phyloP scores from a whole-genome alignment of 2,797 vertebrate species.

The Poeciliopsis presidionis region DNA sequence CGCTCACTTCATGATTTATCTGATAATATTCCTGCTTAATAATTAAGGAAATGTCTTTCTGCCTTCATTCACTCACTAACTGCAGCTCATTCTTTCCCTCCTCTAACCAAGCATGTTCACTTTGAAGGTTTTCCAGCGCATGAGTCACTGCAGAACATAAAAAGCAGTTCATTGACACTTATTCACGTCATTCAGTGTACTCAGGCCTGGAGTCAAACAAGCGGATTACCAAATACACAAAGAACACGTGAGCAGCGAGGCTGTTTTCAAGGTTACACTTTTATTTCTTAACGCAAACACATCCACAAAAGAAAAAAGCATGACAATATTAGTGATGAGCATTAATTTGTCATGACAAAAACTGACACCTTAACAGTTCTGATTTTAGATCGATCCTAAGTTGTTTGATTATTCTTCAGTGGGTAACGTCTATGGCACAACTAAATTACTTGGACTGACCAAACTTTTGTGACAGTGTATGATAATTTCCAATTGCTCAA shows the following conservation, averaged over 20 bases:
- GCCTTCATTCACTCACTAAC: slow-evolving; percentile 6
- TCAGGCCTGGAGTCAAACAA: slow-evolving; percentile 48
- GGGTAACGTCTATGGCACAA: background rate
- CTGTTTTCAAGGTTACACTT: slow-evolving; percentile 26
- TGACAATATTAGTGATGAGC: background rate
- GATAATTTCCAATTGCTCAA: background rate
- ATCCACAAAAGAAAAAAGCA: background rate
- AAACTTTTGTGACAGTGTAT: background rate
- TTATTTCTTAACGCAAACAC: slow-evolving; percentile 10
- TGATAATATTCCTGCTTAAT: background rate
- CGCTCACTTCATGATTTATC: background rate
- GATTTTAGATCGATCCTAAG: background rate
- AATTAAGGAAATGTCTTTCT: background rate
- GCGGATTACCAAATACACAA: slow-evolving; percentile 37
- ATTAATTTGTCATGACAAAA: background rate
- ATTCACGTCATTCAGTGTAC: slow-evolving; percentile 54
- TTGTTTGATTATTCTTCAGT: background rate
- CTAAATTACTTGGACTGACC: background rate
- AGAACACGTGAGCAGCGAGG: slow-evolving; percentile 19
- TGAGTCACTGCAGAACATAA: slow-evolving; percentile 49
- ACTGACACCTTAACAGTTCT: background rate
- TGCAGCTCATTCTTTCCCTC: background rate
- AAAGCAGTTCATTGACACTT: slow-evolving; percentile 45
- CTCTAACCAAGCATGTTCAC: slow-evolving; percentile 14
- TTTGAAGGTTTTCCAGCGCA: slow-evolving; percentile 52